Conservation (phyloP, 2,888 invertebrate genomes). For the Agrilus cyanescens region DNA sequence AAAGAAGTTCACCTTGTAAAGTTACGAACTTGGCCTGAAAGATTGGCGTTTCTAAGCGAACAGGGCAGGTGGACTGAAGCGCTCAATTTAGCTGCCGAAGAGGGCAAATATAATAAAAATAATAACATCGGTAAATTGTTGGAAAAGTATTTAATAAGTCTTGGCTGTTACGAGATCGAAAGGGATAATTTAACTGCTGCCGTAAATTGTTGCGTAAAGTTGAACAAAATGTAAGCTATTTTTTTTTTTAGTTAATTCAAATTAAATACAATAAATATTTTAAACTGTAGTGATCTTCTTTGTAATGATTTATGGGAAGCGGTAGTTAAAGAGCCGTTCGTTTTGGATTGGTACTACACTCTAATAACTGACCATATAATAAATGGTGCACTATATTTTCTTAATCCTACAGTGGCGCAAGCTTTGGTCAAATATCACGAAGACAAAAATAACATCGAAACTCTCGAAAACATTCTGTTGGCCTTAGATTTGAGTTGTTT, state of each 20-base stretch:
- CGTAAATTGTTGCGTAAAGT: constrained; percentile 37
- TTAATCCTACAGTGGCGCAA: constrained; percentile 62
- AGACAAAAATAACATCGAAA: constrained; percentile 39
- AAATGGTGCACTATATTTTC: constrained; percentile 44
- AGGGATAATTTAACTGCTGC: constrained; percentile 37
- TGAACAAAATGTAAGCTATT: constrained; percentile 40
- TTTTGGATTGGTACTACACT: constrained; percentile 46
- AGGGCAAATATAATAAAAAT: constrained; percentile 34
- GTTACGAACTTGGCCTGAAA: constrained; percentile 54
- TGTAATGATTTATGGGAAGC: constrained; percentile 54
- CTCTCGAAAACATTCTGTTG: constrained; percentile 58
- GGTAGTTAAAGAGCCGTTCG: constrained; percentile 37
- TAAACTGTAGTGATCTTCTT: constrained; percentile 39
- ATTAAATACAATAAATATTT: not conserved
- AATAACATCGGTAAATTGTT: constrained; percentile 26
- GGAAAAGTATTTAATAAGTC: constrained; percentile 36
- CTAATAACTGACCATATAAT: constrained; percentile 59
- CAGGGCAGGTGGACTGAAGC: constrained; percentile 46
- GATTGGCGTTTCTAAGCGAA: constrained; percentile 49
- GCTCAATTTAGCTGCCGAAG: constrained; percentile 42
- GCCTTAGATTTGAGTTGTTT: constrained; percentile 61
- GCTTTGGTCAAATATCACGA: constrained; percentile 59
- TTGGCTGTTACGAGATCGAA: constrained; percentile 31
- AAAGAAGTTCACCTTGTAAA: constrained; percentile 46
- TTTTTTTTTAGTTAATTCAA: not conserved